Evolutionary conservation across 2,888 invertebrate genomes (phyloP).

Genomic region (Anaspis maculata): DNA sequence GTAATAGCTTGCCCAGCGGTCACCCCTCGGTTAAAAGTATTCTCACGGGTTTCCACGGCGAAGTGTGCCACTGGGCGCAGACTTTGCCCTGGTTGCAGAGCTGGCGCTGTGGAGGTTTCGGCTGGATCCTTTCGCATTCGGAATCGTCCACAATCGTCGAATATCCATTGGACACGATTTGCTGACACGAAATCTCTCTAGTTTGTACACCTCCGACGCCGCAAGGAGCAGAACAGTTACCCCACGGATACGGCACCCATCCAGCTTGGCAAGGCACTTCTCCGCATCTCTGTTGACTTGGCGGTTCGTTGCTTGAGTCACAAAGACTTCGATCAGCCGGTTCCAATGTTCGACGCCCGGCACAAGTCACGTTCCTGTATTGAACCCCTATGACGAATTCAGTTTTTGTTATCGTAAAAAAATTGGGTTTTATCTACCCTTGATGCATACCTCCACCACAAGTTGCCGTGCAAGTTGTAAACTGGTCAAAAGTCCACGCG

Average conservation of each 20-base stretch:
- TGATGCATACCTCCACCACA: slow-evolving; percentile 83
- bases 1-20: no score
- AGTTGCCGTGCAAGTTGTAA: slow-evolving; percentile 70
- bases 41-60: slow-evolving; percentile 84
- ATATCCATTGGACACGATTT: slow-evolving; percentile 63
- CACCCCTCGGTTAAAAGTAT: no score
- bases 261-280: slow-evolving; percentile 67
- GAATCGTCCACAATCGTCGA: slow-evolving; percentile 65
- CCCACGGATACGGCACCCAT: slow-evolving; percentile 76
- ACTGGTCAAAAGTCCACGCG: slow-evolving; percentile 74
- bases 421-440: no score
- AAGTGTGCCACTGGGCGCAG: slow-evolving; percentile 82
- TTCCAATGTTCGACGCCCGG: slow-evolving; percentile 62
- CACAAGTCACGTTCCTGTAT: slow-evolving; percentile 71
- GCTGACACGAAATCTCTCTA: slow-evolving; percentile 71
- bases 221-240: slow-evolving; percentile 72
- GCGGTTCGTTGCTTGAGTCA: slow-evolving; percentile 66
- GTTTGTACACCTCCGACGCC: slow-evolving; percentile 66
- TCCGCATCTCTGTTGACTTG: slow-evolving; percentile 62
- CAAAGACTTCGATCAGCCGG: slow-evolving; percentile 70
- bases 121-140: slow-evolving; percentile 62
- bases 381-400: slow-evolving; percentile 68
- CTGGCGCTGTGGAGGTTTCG: slow-evolving; percentile 60
- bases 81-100: slow-evolving; percentile 68
- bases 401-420: no score